Evolutionary conservation across 2,888 invertebrate genomes (phyloP).

Genomic region (Isoperla grammatica): DNA sequence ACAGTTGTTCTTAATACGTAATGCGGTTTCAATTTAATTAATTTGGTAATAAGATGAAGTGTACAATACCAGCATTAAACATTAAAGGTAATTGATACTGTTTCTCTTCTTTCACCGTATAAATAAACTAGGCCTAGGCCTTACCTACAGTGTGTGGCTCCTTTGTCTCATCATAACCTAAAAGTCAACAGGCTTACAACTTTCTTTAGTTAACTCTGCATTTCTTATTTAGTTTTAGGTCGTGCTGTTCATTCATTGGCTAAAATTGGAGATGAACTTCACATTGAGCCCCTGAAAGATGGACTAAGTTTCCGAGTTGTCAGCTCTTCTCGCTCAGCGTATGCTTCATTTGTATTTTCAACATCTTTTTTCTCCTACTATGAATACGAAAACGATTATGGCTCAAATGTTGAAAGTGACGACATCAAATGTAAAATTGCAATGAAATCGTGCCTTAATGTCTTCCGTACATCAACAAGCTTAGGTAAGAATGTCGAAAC

Average conservation of each 20-base stretch:
- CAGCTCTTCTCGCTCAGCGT: slow-evolving; percentile 80
- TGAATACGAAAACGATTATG: slow-evolving; percentile 44
- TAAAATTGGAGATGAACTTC: slow-evolving; percentile 82
- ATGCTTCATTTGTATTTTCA: slow-evolving; percentile 69
- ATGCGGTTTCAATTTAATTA: too few relatives aligned
- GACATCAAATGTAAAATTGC: slow-evolving; percentile 73
- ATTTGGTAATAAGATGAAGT: slow-evolving; percentile 71
- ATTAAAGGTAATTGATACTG: too few relatives aligned
- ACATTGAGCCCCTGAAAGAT: slow-evolving; percentile 66
- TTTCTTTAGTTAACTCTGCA: slow-evolving; percentile 22
- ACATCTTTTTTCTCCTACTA: slow-evolving; percentile 74
- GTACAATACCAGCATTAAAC: slow-evolving; percentile 66
- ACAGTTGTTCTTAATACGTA: too few relatives aligned
- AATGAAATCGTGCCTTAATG: slow-evolving; percentile 67
- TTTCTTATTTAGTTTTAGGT: slow-evolving; percentile 62
- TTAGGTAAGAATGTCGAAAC: slow-evolving; percentile 72
- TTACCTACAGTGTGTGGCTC: too few relatives aligned
- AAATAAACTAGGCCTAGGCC: too few relatives aligned
- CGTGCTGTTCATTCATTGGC: slow-evolving; percentile 77
- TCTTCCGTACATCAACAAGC: slow-evolving; percentile 65
- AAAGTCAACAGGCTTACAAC: not conserved
- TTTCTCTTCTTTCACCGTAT: too few relatives aligned
- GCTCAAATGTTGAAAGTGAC: slow-evolving; percentile 39
- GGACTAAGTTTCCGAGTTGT: slow-evolving; percentile 69
- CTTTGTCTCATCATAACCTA: too few relatives aligned